These are phyloP conservation scores for Nephila pilipes DNA, from an alignment of 1,140 invertebrate genomes.

Conservation along the genomic window DNA sequence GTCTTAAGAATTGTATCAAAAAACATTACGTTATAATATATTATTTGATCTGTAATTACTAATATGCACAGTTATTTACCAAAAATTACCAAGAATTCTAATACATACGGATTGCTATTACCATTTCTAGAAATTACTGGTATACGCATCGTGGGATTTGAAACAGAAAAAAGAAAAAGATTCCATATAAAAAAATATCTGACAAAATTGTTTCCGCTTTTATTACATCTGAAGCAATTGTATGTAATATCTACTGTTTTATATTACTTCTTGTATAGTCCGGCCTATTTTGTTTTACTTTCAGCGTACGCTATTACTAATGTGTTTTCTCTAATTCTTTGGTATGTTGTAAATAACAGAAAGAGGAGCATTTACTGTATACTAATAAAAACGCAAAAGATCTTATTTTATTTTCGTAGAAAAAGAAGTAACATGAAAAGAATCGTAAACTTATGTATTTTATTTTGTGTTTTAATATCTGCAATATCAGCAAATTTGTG, in stretches of 20 bases:
- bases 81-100: neutral
- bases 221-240: neutral
- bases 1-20: no score
- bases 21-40: no score
- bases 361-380: neutral
- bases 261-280: neutral
- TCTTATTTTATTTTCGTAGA: neutral
- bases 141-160: neutral
- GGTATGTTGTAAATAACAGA: neutral
- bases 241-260: neutral
- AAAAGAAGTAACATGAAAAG: neutral
- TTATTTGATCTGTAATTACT: no score
- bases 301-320: neutral
- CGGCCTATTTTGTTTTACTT: neutral
- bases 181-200: neutral
- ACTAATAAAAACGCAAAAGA: neutral
- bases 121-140: neutral
- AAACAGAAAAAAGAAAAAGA: neutral
- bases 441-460: neutral
- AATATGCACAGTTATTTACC: no score
- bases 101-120: neutral
- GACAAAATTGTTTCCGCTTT: neutral
- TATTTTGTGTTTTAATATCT: neutral
- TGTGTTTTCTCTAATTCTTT: neutral
- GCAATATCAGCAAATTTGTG: neutral